phyloP scores from a whole-genome alignment of 1,140 invertebrate species.

The Phocides pigmalion region DNA sequence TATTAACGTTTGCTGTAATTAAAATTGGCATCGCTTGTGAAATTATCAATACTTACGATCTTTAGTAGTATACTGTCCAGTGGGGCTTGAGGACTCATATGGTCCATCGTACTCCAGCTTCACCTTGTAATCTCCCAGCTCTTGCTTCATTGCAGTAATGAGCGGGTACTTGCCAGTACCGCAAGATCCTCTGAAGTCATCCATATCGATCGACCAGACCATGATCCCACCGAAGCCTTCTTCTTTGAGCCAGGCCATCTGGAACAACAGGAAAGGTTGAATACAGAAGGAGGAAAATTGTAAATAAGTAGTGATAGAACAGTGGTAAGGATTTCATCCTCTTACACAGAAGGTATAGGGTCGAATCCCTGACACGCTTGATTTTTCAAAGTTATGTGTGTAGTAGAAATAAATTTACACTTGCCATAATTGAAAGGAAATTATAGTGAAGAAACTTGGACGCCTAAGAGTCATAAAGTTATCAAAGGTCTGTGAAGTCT shows the following conservation, averaged over 20 bases:
- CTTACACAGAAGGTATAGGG: no score
- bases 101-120: conserved; percentile 94
- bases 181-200: conserved; percentile 96
- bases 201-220: conserved; percentile 98
- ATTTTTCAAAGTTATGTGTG: no score
- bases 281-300: background rate
- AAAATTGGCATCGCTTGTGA: no score
- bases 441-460: no score
- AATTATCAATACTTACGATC: conserved; percentile 88
- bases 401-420: no score
- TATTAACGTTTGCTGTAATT: no score
- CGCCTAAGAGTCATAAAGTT: no score
- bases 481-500: no score
- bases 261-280: conserved; percentile 16
- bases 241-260: conserved; percentile 97
- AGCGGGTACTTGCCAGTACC: conserved; percentile 96
- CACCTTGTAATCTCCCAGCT: conserved; percentile 93
- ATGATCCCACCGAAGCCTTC: conserved; percentile 98
- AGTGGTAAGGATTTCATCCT: no score
- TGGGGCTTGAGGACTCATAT: conserved; percentile 89
- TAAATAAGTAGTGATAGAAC: no score
- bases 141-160: conserved; percentile 93
- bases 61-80: conserved; percentile 92
- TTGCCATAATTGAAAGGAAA: no score
- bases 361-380: no score